Conservation (phyloP, 2,113 vertebrate genomes). For the Narcine bancroftii region DNA sequence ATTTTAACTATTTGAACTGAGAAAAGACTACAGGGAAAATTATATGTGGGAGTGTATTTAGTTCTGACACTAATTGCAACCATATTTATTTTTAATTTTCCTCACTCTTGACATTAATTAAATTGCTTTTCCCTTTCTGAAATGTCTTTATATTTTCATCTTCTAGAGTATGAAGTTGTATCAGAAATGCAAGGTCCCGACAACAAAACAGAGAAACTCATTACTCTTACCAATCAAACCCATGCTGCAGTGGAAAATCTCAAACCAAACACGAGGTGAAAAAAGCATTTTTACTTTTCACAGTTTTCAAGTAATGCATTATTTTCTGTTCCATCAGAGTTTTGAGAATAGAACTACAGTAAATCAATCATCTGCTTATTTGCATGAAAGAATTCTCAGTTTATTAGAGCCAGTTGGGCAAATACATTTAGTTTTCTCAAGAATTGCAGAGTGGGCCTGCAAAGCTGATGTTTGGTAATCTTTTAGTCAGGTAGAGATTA, state of each 20-base stretch:
- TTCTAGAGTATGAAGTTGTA: constrained; percentile 83
- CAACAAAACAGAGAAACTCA: constrained; percentile 66
- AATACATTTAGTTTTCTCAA: background rate
- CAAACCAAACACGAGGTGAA: constrained; percentile 85
- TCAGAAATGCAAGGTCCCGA: constrained; percentile 72
- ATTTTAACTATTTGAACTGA: background rate
- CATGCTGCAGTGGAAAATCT: constrained; percentile 92
- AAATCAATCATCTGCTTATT: no score
- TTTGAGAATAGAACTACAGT: background rate
- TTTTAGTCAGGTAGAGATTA: background rate
- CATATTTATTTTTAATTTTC: background rate
- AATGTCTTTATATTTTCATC: constrained; percentile 32
- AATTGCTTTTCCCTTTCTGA: background rate
- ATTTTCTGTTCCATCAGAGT: background rate
- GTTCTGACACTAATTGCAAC: background rate
- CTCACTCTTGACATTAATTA: background rate
- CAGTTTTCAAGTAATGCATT: background rate
- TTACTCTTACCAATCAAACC: constrained; percentile 87
- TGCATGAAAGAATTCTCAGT: background rate
- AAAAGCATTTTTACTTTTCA: background rate
- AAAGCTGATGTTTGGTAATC: background rate
- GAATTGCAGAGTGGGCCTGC: background rate
- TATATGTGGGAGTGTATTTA: background rate
- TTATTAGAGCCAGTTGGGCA: background rate
- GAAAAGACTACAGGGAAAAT: background rate